These are phyloP conservation scores for Pseudococcus viburni DNA, from an alignment of 2,888 invertebrate species.

Conservation along the genomic window DNA sequence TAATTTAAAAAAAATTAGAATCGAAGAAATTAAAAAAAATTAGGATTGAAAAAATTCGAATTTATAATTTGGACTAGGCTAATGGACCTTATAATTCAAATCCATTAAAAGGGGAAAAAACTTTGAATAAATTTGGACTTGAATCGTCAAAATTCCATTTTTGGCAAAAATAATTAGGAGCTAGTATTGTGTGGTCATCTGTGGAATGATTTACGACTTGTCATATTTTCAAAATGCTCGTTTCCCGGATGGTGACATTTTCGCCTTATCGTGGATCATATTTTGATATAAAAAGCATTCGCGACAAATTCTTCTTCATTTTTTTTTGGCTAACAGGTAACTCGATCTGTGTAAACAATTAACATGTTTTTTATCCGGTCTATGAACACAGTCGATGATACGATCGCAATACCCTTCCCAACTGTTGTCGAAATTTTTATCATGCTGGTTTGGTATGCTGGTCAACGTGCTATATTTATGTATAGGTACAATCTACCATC, in stretches of 20 bases:
- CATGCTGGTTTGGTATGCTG: conserved; percentile 16
- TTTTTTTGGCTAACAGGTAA: not conserved
- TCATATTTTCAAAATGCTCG: not conserved
- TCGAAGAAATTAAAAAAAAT: too few relatives aligned
- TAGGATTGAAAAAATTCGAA: too few relatives aligned
- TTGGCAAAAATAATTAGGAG: too few relatives aligned
- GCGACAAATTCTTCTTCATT: not conserved
- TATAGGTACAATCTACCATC: conserved; percentile 22
- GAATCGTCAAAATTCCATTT: too few relatives aligned
- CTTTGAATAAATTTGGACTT: too few relatives aligned
- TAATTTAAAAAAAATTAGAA: too few relatives aligned
- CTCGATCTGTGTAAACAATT: conserved; percentile 19
- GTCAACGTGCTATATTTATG: not conserved
- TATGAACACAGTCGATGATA: not conserved
- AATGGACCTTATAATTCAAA: too few relatives aligned
- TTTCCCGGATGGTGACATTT: conserved; percentile 20
- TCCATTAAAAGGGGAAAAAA: too few relatives aligned
- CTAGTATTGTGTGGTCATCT: not conserved
- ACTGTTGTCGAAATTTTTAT: conserved; percentile 28
- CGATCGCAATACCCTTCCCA: not conserved
- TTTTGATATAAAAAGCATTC: not conserved
- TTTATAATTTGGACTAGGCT: too few relatives aligned
- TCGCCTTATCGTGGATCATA: conserved; percentile 8
- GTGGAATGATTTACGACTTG: not conserved
- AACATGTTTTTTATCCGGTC: conserved; percentile 31